Evolutionary conservation across 2,113 vertebrate species (phyloP).

Genomic region (Tringa solitaria): DNA sequence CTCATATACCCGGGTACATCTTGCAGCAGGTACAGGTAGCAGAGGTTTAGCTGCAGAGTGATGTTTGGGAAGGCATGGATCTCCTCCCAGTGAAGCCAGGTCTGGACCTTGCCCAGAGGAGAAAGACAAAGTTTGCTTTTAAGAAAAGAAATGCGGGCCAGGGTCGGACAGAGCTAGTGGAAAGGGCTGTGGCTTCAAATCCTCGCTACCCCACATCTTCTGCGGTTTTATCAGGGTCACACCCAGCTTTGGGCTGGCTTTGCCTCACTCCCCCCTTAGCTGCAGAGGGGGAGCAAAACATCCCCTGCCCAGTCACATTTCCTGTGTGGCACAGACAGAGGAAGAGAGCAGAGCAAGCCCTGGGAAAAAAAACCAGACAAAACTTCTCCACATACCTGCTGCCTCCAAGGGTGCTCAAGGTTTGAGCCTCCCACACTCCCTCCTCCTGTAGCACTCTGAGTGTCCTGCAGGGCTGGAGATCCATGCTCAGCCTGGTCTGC

Average conservation of each 20-base stretch:
- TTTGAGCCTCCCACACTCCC: not conserved
- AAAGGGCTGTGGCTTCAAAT: not conserved
- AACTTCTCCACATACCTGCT: not conserved
- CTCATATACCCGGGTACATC: fast-evolving
- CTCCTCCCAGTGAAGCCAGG: not conserved
- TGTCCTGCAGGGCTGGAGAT: not conserved
- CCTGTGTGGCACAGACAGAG: not conserved
- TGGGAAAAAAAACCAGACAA: not conserved
- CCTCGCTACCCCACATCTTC: not conserved
- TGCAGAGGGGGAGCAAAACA: not conserved
- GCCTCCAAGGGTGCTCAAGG: not conserved
- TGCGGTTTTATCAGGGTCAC: not conserved
- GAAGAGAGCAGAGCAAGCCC: not conserved
- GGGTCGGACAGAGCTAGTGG: not conserved
- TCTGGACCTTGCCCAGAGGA: not conserved
- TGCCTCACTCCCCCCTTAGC: not conserved
- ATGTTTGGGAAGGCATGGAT: not conserved
- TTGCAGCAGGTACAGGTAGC: not conserved
- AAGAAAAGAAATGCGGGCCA: not conserved
- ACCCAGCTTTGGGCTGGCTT: not conserved
- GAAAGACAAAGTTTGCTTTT: not conserved
- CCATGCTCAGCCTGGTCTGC: not conserved
- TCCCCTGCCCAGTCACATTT: not conserved
- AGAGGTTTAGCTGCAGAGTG: not conserved
- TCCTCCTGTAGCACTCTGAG: not conserved